Evolutionary conservation across 2,888 invertebrate genomes (phyloP).

Genomic region (Actias luna): DNA sequence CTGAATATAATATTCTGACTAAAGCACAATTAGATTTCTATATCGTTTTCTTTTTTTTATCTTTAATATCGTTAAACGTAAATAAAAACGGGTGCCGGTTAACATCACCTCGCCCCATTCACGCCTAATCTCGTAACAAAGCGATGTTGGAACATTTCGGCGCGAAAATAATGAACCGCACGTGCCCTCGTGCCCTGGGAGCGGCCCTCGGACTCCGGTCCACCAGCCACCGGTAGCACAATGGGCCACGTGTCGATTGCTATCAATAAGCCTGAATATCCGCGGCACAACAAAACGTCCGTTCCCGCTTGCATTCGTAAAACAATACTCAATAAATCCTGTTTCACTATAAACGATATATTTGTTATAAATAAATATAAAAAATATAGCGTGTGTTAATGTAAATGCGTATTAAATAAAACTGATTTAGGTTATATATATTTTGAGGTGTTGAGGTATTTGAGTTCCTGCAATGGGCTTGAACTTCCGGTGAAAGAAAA

Average conservation of each 20-base stretch:
- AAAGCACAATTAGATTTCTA: slow-evolving; percentile 5
- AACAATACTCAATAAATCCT: slow-evolving; percentile 4
- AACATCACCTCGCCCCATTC: slow-evolving; percentile 25
- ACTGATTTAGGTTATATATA: no score
- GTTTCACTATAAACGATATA: not conserved
- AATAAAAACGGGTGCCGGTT: slow-evolving; percentile 15
- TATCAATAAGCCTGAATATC: slow-evolving; percentile 56
- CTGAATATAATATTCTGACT: no score
- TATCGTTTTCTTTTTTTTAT: slow-evolving; percentile 17
- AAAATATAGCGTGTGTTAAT: no score
- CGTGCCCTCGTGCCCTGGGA: slow-evolving; percentile 57
- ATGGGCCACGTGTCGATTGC: slow-evolving; percentile 70
- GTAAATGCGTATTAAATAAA: no score
- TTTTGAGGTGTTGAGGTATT: no score
- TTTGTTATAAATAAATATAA: no score
- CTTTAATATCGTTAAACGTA: slow-evolving; percentile 20
- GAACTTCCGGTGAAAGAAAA: no score
- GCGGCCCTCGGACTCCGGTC: slow-evolving; percentile 31
- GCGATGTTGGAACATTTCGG: slow-evolving; percentile 78
- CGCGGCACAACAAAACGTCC: slow-evolving; percentile 54
- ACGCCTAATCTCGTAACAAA: slow-evolving; percentile 80
- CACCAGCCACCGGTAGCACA: slow-evolving; percentile 33
- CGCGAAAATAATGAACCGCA: slow-evolving; percentile 80
- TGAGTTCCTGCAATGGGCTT: no score
- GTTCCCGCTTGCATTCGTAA: slow-evolving; percentile 17